These are phyloP conservation scores for Eulemur macaco DNA, from an alignment of 2,113 vertebrate species.

Conservation along the genomic window DNA sequence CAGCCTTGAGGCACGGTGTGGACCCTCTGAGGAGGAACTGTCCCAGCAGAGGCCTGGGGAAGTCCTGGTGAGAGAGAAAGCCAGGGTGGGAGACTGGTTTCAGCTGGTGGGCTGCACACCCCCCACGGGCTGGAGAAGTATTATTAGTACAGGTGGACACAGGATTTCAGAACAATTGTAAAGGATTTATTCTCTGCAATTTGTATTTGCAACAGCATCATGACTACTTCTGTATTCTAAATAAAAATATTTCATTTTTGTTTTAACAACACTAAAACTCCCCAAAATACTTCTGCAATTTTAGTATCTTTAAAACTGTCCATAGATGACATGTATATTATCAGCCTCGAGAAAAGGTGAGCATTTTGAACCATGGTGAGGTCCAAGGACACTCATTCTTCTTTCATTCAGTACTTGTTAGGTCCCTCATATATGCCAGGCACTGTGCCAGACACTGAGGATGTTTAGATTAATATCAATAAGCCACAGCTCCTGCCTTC, in stretches of 20 bases:
- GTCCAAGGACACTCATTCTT: background rate
- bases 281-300: background rate
- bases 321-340: background rate
- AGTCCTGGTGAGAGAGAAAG: background rate
- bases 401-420: background rate
- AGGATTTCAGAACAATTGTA: background rate
- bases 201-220: background rate
- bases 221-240: background rate
- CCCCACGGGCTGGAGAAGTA: background rate
- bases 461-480: background rate
- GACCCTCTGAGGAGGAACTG: fast-evolving
- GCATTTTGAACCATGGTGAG: background rate
- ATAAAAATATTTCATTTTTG: background rate
- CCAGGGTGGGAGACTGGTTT: background rate
- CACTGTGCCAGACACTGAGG: background rate
- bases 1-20: background rate
- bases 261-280: background rate
- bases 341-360: background rate
- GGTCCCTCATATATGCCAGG: background rate
- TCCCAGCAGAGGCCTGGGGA: background rate
- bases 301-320: constrained; percentile 1
- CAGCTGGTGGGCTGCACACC: background rate
- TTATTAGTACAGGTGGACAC: background rate
- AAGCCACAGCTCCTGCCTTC: background rate
- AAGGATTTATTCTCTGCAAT: background rate